A percentile compares a stretch with the other conserved stretches of the same genome.
phyloP scores from a whole-genome alignment of 2,113 vertebrate species.

The Mungos mungo region DNA sequence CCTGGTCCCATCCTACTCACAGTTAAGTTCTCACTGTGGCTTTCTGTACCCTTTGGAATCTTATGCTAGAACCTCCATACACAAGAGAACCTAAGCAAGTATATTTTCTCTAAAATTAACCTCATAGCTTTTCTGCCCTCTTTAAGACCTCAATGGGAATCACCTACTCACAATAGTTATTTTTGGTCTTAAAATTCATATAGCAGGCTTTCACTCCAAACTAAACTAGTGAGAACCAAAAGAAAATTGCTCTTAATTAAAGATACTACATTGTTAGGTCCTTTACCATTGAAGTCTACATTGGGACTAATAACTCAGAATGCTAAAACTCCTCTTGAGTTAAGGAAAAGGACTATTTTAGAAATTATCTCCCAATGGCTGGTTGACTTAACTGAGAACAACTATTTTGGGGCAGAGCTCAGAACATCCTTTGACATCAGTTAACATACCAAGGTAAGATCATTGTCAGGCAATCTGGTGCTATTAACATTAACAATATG shows the following conservation, averaged over 20 bases:
- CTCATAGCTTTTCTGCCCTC: not conserved
- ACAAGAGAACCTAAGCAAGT: not conserved
- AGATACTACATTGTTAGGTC: not conserved
- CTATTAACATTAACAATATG: not conserved
- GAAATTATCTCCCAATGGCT: constrained; percentile 15
- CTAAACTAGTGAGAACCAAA: constrained; percentile 43
- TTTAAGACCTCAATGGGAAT: not conserved
- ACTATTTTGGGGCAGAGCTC: not conserved
- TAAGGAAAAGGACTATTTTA: not conserved
- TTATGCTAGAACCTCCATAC: not conserved
- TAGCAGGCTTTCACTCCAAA: not conserved
- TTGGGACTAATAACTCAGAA: constrained; percentile 4
- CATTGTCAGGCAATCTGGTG: not conserved
- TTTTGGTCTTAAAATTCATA: constrained; percentile 43
- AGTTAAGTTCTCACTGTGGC: not conserved
- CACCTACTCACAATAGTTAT: not conserved
- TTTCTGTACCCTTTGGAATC: not conserved
- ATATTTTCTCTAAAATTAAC: constrained; percentile 45
- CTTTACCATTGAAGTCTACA: not conserved
- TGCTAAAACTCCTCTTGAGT: not conserved
- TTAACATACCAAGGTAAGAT: constrained; percentile 4
- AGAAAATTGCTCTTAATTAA: constrained; percentile 40
- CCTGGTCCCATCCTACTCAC: not conserved
- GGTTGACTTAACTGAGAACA: not conserved
- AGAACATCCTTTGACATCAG: not conserved